Evolutionary conservation across 2,888 invertebrate genomes (phyloP).

Genomic region (Eristalinus aeneus): DNA sequence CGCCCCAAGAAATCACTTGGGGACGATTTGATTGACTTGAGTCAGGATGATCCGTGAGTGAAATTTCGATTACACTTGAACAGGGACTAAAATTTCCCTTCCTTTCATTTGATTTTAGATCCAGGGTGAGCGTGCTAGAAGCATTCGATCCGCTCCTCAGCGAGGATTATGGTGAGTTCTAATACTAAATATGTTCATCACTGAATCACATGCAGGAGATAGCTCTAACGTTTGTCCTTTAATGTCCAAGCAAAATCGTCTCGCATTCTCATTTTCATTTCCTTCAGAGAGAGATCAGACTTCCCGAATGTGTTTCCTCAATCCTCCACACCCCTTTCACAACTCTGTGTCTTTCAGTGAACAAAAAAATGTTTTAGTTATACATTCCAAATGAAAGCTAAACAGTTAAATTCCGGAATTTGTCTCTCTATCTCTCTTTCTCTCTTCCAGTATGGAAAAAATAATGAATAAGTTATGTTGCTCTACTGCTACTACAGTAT

Average conservation of each 20-base stretch:
- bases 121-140: constrained; percentile 85
- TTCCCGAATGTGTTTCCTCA: background rate
- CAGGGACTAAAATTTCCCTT: background rate
- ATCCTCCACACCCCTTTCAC: constrained; percentile 33
- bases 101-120: constrained; percentile 74
- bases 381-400: constrained; percentile 19
- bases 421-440: constrained; percentile 75
- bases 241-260: constrained; percentile 12
- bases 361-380: background rate
- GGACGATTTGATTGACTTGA: constrained; percentile 79
- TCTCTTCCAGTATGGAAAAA: constrained; percentile 79
- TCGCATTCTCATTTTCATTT: constrained; percentile 47
- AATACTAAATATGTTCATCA: background rate
- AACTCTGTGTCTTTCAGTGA: constrained; percentile 32
- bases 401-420: constrained; percentile 45
- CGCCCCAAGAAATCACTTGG: constrained; percentile 66
- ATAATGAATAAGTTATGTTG: constrained; percentile 72
- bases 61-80: background rate
- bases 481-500: constrained; percentile 68
- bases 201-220: background rate
- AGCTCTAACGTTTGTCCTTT: constrained; percentile 49
- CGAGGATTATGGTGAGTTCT: constrained; percentile 80
- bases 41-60: constrained; percentile 78
- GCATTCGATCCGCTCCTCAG: constrained; percentile 92
- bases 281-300: constrained; percentile 22